A percentile compares a stretch with the other conserved stretches of the same genome.
phyloP scores from a whole-genome alignment of 1,140 invertebrate species.

The Apis mellifera region DNA sequence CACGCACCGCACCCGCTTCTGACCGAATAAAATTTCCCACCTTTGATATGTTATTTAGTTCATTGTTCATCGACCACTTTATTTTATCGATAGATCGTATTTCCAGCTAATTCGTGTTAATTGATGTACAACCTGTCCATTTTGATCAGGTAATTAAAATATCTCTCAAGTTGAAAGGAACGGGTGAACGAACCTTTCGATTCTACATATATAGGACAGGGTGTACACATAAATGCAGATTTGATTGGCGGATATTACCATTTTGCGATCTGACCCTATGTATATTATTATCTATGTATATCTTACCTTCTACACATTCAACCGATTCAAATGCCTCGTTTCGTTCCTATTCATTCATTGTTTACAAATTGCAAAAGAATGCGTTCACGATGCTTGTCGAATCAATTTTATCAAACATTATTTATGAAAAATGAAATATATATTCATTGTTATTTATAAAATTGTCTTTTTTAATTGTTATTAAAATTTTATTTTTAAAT shows the following conservation, averaged over 20 bases:
- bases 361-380: conserved; percentile 6
- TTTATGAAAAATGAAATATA: neutral
- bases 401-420: neutral
- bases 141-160: too few species aligned
- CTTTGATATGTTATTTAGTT: neutral
- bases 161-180: too few species aligned
- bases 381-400: neutral
- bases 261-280: conserved; percentile 64
- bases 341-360: conserved; percentile 27
- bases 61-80: neutral
- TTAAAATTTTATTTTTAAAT: neutral
- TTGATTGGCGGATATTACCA: conserved; percentile 72
- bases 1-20: neutral
- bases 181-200: conserved; percentile 50
- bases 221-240: conserved; percentile 51
- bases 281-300: conserved; percentile 26
- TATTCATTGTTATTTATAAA: neutral
- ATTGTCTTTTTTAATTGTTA: neutral
- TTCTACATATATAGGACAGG: conserved; percentile 57
- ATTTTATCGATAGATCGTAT: neutral
- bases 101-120: neutral
- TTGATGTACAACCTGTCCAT: neutral
- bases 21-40: neutral
- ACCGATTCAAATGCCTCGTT: conserved; percentile 42
- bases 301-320: conserved; percentile 37